These are phyloP conservation scores for Monodelphis domestica DNA, from an alignment of 2,797 vertebrate species.

Conservation along the genomic window DNA sequence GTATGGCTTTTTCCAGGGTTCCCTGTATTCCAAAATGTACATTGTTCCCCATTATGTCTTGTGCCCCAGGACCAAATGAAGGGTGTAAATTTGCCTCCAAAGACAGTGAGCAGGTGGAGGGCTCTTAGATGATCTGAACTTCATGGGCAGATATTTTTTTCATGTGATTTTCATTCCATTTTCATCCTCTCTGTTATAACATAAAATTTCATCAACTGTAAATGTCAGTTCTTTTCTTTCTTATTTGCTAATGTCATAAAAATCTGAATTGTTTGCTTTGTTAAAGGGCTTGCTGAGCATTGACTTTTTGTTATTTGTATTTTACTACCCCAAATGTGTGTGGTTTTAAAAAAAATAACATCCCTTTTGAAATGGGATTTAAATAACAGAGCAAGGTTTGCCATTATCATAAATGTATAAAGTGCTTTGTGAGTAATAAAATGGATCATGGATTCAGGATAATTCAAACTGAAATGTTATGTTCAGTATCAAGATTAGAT, in stretches of 20 bases:
- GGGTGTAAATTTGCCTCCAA: constrained; percentile 59
- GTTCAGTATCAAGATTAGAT: constrained; percentile 91
- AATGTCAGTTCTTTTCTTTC: constrained; percentile 90
- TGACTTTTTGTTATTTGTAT: constrained; percentile 89
- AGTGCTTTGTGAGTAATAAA: constrained; percentile 90
- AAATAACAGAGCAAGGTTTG: constrained; percentile 89
- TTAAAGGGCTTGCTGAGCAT: constrained; percentile 87
- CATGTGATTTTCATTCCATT: constrained; percentile 86
- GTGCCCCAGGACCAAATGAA: constrained; percentile 44
- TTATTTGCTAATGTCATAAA: constrained; percentile 91
- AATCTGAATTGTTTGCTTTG: constrained; percentile 89
- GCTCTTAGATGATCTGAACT: constrained; percentile 79
- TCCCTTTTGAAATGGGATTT: constrained; percentile 88
- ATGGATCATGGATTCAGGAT: constrained; percentile 91
- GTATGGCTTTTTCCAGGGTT: not conserved
- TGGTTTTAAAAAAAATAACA: constrained; percentile 84
- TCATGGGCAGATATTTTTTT: constrained; percentile 79
- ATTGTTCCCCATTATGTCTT: not conserved
- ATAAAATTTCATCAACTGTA: constrained; percentile 90
- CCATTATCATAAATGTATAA: constrained; percentile 90
- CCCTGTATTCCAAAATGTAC: not conserved
- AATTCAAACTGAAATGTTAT: constrained; percentile 92
- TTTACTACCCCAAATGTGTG: constrained; percentile 86
- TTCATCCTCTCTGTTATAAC: constrained; percentile 87
- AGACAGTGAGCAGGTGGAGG: constrained; percentile 72